A percentile compares a stretch with the other conserved stretches of the same genome.
phyloP scores from a whole-genome alignment of 2,113 vertebrate genomes.

The Clarias magur region DNA sequence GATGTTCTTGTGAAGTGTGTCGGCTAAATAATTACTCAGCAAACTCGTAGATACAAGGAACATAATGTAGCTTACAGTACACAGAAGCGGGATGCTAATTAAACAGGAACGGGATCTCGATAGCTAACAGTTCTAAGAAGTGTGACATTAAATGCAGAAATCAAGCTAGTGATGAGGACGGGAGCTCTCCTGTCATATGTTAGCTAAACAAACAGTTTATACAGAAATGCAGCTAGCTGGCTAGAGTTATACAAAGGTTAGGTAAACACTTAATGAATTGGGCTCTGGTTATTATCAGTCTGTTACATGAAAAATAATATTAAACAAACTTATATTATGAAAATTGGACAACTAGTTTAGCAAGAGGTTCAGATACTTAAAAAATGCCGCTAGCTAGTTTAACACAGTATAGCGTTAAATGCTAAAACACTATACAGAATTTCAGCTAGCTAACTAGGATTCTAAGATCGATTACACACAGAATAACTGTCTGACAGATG shows the following conservation, averaged over 20 bases:
- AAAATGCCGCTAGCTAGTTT: neutral
- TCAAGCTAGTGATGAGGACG: neutral
- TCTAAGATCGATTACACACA: too few species aligned
- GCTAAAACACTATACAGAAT: neutral
- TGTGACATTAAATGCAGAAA: neutral
- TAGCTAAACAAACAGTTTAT: neutral
- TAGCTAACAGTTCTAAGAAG: neutral
- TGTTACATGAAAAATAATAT: neutral
- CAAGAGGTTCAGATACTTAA: neutral
- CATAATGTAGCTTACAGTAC: too few species aligned
- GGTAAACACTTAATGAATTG: neutral
- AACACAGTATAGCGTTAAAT: neutral
- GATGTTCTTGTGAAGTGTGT: neutral
- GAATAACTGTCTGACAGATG: neutral
- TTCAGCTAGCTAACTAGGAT: neutral
- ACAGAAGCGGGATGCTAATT: too few species aligned
- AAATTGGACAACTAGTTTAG: neutral
- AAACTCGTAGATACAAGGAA: neutral
- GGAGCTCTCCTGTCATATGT: neutral
- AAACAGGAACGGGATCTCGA: neutral
- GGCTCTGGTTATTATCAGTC: neutral
- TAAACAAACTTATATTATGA: neutral
- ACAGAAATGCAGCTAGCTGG: neutral
- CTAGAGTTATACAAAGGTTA: neutral
- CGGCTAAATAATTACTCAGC: neutral